Conservation (phyloP, 2,113 vertebrate genomes). For the Pteronura brasiliensis region DNA sequence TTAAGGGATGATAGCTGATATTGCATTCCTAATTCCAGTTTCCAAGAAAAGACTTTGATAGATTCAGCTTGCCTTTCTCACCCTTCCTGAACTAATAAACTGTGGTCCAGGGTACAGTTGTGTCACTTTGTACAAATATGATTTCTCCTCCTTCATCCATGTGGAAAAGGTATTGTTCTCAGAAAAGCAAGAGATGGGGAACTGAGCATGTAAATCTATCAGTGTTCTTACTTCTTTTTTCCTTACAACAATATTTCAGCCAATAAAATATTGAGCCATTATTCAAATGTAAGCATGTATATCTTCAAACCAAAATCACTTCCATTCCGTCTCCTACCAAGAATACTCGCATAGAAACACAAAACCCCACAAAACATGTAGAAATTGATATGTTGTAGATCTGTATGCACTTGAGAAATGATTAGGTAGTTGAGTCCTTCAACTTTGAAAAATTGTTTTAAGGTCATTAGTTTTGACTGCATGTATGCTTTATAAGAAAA, state of each 20-base stretch:
- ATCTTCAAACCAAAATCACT: background rate
- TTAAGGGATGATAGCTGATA: background rate
- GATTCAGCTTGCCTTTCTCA: background rate
- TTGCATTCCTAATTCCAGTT: background rate
- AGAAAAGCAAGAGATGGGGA: background rate
- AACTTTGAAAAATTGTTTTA: slow-evolving; percentile 20
- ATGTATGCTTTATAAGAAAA: slow-evolving; percentile 6
- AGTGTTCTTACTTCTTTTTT: background rate
- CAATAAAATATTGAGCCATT: background rate
- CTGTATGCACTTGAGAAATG: background rate
- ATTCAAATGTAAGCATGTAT: background rate
- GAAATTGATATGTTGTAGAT: background rate
- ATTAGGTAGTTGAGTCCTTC: background rate
- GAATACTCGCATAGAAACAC: background rate
- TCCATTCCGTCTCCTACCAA: background rate
- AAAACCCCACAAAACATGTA: background rate
- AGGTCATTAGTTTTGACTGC: background rate
- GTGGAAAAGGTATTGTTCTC: background rate
- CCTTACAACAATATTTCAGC: background rate
- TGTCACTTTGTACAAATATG: background rate
- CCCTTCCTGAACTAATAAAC: background rate
- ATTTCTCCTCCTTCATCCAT: background rate
- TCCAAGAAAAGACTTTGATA: background rate
- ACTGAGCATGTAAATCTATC: background rate
- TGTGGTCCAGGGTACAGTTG: background rate